Evolutionary conservation across 1,140 invertebrate species (phyloP).

Genomic region (Dendrolimus kikuchii): DNA sequence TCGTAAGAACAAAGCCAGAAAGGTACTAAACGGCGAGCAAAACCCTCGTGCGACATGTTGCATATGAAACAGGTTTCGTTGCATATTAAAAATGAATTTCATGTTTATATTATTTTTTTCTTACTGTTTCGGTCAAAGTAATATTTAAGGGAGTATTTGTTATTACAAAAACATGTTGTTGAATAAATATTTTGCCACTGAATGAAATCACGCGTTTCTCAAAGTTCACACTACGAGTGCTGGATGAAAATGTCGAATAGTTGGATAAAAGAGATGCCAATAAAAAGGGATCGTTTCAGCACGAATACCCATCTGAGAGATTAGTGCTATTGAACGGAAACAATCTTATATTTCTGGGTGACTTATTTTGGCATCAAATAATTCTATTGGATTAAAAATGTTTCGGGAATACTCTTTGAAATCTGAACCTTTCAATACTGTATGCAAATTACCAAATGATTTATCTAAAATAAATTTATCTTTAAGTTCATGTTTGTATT

Average conservation of each 20-base stretch:
- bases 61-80: conserved; percentile 55
- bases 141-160: too few relatives aligned
- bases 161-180: too few relatives aligned
- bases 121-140: conserved; percentile 6
- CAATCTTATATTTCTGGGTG: conserved; percentile 64
- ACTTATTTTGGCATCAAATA: conserved; percentile 45
- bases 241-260: conserved; percentile 39
- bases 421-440: conserved; percentile 3
- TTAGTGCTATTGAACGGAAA: conserved; percentile 66
- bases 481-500: too few relatives aligned
- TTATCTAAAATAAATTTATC: too few relatives aligned
- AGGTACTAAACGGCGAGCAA: conserved; percentile 25
- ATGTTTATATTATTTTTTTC: conserved; percentile 32
- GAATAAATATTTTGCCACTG: too few relatives aligned
- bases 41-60: conserved; percentile 27
- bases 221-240: conserved; percentile 11
- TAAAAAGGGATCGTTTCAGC: conserved; percentile 62
- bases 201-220: conserved; percentile 2
- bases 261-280: conserved; percentile 56
- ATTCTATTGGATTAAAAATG: conserved; percentile 30
- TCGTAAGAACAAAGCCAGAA: conserved; percentile 5
- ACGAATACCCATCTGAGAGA: conserved; percentile 63
- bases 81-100: conserved; percentile 64
- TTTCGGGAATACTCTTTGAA: conserved; percentile 30
- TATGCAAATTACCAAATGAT: neutral